Evolutionary conservation across 2,888 invertebrate species (phyloP), one percentile per base, ranked within the genome.

Genomic region (Clunio marinus): DNA sequence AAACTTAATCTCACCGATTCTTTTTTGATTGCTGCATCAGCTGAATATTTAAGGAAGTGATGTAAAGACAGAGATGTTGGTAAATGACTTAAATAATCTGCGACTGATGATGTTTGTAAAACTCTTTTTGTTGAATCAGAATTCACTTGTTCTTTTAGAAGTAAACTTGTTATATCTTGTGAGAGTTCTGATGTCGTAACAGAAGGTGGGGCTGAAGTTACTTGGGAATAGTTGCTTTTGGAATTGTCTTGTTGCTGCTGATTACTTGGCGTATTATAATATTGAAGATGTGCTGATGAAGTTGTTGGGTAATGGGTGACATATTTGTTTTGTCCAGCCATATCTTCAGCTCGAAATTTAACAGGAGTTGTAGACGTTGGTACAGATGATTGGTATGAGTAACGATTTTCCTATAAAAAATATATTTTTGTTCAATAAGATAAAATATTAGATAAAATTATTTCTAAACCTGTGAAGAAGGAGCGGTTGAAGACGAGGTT

Each of bases 41-140:
- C 87, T 1, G 91, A 90, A 78, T 91, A 91, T 77, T 91, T 91
- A 37, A 92, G 82, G 72, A 92, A 87, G 76, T 92, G 91, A 75
- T 92, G 92, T 65, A 92, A 79, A 25, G 90, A 90, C 68, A 92
- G 78, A 46, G 86, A 86, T 65, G 88, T 86, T 58, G 88, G 87
- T 71, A 92, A 78, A 70, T 91, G 89, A 7, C 91, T 90, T 70
- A 92, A 82, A 77, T 92, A 92, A 78, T 92, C 91, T 8, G 91
- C 91, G 7, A 92, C 91, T 0, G 91, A 89, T 0, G 89, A 88
- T 67, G 90, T 89, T 27, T 63, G 63, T 5, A 63, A 20, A 15
- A 63, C 63, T 28, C 63, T 5, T 46, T 63, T 63, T 2, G 63
- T 63, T 7, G 63, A 46, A 7, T 45, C 45, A 17, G 10, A 15